phyloP scores from a whole-genome alignment of 2,888 invertebrate species.

The Drosophila eohydei region DNA sequence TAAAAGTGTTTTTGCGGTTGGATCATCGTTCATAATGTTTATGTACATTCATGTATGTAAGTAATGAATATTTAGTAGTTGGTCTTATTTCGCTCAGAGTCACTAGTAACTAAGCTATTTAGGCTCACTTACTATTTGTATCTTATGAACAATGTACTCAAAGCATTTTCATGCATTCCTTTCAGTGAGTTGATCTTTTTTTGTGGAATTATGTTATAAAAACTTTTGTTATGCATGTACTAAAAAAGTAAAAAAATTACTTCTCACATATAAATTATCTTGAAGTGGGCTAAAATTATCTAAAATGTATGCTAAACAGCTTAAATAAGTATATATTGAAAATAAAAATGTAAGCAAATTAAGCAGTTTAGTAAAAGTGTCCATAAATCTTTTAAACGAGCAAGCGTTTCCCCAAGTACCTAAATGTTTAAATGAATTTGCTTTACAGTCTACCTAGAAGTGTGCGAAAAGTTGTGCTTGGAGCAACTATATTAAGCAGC shows the following conservation, averaged over 20 bases:
- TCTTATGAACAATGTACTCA: not conserved
- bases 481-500: not conserved
- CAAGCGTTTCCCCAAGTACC: not conserved
- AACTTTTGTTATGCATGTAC: not conserved
- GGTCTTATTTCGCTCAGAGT: too few species aligned
- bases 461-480: conserved; percentile 14
- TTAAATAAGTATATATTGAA: not conserved
- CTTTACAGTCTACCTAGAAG: conserved; percentile 11
- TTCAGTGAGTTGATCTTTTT: not conserved
- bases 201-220: not conserved
- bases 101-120: too few species aligned
- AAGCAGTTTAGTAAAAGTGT: conserved; percentile 5
- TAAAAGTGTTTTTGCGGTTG: too few species aligned
- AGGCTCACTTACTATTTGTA: too few species aligned
- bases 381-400: not conserved
- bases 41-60: too few species aligned
- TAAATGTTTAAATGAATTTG: not conserved
- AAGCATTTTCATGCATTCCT: not conserved
- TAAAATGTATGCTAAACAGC: not conserved
- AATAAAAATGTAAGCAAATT: conserved; percentile 3
- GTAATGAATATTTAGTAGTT: too few species aligned
- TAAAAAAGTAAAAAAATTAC: not conserved
- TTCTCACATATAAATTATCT: not conserved
- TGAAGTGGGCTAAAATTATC: not conserved
- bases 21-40: too few species aligned